These are phyloP conservation scores for Tor tambroides DNA, from an alignment of 2,113 vertebrate species.

Conservation along the genomic window DNA sequence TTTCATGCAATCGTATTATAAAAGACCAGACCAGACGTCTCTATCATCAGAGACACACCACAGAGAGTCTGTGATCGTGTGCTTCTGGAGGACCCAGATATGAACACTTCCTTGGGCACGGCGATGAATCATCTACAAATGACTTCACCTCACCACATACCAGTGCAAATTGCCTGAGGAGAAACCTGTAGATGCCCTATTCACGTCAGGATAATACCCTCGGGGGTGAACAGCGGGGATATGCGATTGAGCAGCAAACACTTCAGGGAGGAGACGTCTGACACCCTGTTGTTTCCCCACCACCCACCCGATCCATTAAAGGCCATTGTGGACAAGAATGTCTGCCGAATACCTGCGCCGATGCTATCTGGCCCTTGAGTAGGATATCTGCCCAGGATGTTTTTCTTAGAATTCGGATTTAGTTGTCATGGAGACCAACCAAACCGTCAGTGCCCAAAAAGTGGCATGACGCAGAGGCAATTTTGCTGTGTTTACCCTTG, in stretches of 20 bases:
- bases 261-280: slow-evolving; percentile 22
- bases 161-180: slow-evolving; percentile 21
- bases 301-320: slow-evolving; percentile 31
- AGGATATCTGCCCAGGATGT: slow-evolving; percentile 16
- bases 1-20: slow-evolving; percentile 8
- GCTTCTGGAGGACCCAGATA: slow-evolving; percentile 47
- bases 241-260: slow-evolving; percentile 30
- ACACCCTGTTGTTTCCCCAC: slow-evolving; percentile 12
- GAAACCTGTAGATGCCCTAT: not conserved
- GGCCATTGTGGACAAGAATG: slow-evolving; percentile 27
- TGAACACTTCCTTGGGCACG: slow-evolving; percentile 32
- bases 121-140: slow-evolving; percentile 49
- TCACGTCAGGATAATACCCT: slow-evolving; percentile 44
- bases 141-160: slow-evolving; percentile 40
- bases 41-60: slow-evolving; percentile 3
- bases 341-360: slow-evolving; percentile 28
- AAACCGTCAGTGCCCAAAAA: slow-evolving; percentile 51
- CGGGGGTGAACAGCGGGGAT: slow-evolving; percentile 4
- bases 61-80: slow-evolving; percentile 30
- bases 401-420: slow-evolving; percentile 34
- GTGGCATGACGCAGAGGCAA: slow-evolving; percentile 41
- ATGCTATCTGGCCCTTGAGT: slow-evolving; percentile 45
- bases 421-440: slow-evolving; percentile 56
- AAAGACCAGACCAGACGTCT: slow-evolving; percentile 26
- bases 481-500: slow-evolving; percentile 39